Percentiles rank a stretch among this genome's conserved stretches.
phyloP scores from a whole-genome alignment of 2,113 vertebrate genomes.

The Chaetura pelagica region DNA sequence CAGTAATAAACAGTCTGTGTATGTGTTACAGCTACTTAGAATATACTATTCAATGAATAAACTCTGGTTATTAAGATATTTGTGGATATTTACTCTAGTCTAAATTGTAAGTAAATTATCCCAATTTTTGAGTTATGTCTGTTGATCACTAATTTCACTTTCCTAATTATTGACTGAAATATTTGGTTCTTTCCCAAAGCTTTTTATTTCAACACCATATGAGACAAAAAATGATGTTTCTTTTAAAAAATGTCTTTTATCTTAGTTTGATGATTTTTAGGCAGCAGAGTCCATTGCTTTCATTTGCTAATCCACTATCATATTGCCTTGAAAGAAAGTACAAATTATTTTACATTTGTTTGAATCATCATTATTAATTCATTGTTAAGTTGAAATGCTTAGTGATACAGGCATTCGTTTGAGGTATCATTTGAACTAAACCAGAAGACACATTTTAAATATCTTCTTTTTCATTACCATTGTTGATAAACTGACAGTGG shows the following conservation, averaged over 20 bases:
- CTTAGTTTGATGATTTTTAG: neutral
- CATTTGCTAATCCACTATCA: neutral
- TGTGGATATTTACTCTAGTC: slow-evolving; percentile 7
- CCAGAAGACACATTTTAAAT: neutral
- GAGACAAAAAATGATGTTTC: neutral
- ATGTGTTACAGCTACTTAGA: neutral
- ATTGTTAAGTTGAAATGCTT: neutral
- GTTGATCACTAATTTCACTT: slow-evolving; percentile 18
- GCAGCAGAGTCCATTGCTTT: neutral
- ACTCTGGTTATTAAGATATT: neutral
- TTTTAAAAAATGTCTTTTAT: neutral
- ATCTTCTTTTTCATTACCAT: neutral
- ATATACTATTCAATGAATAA: slow-evolving; percentile 20
- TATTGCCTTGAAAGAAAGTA: neutral
- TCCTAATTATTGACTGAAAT: slow-evolving; percentile 7
- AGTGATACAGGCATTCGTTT: neutral
- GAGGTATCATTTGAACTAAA: neutral
- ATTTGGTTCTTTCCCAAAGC: neutral
- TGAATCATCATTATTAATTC: neutral
- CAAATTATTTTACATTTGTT: neutral
- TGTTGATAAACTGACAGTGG: neutral
- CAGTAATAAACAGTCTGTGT: neutral
- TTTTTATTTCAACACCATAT: neutral
- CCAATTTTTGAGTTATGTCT: neutral
- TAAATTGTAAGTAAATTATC: neutral